phyloP scores from a whole-genome alignment of 2,113 vertebrate genomes.

The Xiphophorus couchianus region DNA sequence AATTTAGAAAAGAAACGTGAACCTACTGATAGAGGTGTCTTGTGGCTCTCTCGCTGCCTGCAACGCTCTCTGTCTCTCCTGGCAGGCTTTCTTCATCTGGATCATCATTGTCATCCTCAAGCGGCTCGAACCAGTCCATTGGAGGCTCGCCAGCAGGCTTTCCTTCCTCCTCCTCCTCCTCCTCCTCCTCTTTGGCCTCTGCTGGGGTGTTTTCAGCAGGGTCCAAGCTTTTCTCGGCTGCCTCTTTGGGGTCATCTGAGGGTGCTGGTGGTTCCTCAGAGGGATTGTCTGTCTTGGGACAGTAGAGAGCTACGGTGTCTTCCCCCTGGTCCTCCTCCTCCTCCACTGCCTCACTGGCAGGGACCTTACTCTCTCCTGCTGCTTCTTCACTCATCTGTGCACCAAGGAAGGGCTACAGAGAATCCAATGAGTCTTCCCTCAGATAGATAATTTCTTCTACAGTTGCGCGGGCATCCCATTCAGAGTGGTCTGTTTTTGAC shows the following conservation, averaged over 20 bases:
- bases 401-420: slow-evolving; percentile 14
- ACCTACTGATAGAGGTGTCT: slow-evolving; percentile 55
- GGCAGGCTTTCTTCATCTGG: slow-evolving; percentile 74
- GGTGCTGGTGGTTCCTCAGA: background rate
- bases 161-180: slow-evolving; percentile 35
- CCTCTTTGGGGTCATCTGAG: background rate
- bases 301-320: slow-evolving; percentile 12
- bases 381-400: slow-evolving; percentile 58
- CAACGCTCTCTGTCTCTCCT: slow-evolving; percentile 77
- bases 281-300: slow-evolving; percentile 1
- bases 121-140: slow-evolving; percentile 81
- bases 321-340: slow-evolving; percentile 31
- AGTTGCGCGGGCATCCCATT: slow-evolving; percentile 20
- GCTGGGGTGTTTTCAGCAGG: background rate
- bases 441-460: slow-evolving; percentile 7
- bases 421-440: background rate
- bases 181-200: slow-evolving; percentile 29
- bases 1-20: background rate
- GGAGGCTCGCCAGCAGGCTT: slow-evolving; percentile 55
- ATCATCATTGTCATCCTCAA: slow-evolving; percentile 78
- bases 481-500: background rate
- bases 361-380: background rate
- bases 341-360: slow-evolving; percentile 19
- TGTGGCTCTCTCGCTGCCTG: slow-evolving; percentile 59
- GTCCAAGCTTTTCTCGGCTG: background rate